These are phyloP conservation scores for Stenchaetothrips biformis DNA, from an alignment of 2,888 invertebrate species.

Conservation along the genomic window DNA sequence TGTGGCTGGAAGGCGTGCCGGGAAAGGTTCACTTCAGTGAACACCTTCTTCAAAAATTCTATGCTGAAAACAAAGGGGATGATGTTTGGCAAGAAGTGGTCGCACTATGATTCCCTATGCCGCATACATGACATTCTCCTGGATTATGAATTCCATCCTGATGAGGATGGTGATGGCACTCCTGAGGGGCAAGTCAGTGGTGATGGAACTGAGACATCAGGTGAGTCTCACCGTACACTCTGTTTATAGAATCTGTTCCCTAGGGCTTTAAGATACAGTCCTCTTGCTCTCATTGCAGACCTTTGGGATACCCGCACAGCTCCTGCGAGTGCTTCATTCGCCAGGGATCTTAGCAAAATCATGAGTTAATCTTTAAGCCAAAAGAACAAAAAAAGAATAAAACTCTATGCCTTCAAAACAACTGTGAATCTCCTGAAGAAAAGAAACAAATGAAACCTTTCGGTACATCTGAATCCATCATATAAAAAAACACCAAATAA, in stretches of 20 bases:
- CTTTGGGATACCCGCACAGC: background rate
- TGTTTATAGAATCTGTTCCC: background rate
- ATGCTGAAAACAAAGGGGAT: background rate
- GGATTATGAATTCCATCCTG: background rate
- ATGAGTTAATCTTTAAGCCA: no score
- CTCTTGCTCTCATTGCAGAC: background rate
- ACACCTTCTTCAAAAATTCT: background rate
- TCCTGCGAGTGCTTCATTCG: no score
- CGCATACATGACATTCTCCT: background rate
- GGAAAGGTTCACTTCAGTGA: background rate
- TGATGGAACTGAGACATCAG: background rate
- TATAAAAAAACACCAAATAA: no score
- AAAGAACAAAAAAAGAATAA: no score
- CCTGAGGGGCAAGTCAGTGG: background rate
- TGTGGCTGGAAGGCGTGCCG: background rate
- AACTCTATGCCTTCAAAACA: no score
- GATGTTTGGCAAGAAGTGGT: background rate
- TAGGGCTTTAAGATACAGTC: background rate
- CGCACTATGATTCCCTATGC: background rate
- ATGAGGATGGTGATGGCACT: background rate
- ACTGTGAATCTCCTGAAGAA: no score
- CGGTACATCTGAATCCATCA: no score
- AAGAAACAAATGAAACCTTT: no score
- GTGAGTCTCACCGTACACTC: background rate
- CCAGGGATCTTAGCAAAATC: no score